Conservation (phyloP, 2,888 invertebrate species). For the Nephrotoma flavescens region DNA sequence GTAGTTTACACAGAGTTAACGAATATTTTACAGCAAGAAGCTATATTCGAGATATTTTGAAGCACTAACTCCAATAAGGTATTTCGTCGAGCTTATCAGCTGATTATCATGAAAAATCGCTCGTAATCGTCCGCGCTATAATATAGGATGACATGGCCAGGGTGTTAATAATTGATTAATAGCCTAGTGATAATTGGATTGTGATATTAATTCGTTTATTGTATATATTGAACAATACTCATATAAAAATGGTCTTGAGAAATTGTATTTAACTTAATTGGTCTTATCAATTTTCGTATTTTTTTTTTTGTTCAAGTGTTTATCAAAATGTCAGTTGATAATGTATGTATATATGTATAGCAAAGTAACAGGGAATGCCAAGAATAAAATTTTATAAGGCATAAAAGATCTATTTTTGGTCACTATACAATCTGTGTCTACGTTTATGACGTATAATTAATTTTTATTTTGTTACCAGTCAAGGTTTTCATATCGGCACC, state of each 20-base stretch:
- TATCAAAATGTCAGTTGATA: too few relatives aligned
- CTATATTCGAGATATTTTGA: not conserved
- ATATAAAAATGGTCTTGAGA: not conserved
- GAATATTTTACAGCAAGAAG: not conserved
- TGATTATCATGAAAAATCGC: too few relatives aligned
- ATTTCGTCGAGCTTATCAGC: not conserved
- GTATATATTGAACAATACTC: not conserved
- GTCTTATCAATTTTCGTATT: not conserved
- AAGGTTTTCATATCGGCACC: not conserved
- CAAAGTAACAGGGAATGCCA: too few relatives aligned
- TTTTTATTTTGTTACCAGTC: not conserved
- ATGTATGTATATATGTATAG: too few relatives aligned
- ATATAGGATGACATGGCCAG: not conserved
- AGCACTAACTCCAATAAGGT: not conserved
- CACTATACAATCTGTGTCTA: too few relatives aligned
- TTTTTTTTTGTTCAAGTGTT: not conserved
- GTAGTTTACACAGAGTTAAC: too few relatives aligned
- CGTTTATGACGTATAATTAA: not conserved
- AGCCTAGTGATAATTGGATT: not conserved
- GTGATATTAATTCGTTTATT: not conserved
- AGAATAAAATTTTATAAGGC: too few relatives aligned
- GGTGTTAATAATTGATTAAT: not conserved
- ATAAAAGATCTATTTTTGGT: too few relatives aligned
- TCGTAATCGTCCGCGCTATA: too few relatives aligned
- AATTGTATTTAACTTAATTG: too few relatives aligned